Conservation (phyloP, 1,140 invertebrate species). For the Meloidogyne floridensis region DNA sequence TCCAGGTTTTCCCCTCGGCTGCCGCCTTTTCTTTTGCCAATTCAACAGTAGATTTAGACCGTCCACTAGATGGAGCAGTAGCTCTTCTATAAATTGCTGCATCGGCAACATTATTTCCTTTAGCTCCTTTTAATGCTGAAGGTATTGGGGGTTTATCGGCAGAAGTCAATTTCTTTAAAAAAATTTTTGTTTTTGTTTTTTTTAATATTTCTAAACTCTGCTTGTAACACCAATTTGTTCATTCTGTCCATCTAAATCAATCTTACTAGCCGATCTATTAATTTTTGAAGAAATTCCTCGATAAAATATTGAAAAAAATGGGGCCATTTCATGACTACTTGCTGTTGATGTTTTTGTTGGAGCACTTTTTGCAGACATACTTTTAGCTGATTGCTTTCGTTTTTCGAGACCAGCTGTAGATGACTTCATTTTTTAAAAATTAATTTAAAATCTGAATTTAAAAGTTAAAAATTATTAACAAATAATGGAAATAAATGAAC, state of each 20-base stretch:
- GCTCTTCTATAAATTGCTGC: constrained; percentile 5
- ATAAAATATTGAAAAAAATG: constrained; percentile 29
- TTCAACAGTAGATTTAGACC: constrained; percentile 19
- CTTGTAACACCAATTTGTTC: neutral
- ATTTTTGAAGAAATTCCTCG: constrained; percentile 25
- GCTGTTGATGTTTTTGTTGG: constrained; percentile 12
- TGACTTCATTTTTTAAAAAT: constrained; percentile 18
- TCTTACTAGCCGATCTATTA: constrained; percentile 7
- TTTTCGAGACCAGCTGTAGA: constrained; percentile 15
- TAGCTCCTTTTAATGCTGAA: neutral
- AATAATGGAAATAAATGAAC: neutral
- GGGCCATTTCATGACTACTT: constrained; percentile 24
- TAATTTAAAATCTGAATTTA: too few species aligned
- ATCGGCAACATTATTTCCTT: neutral
- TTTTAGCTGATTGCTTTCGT: constrained; percentile 26
- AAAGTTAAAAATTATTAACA: neutral
- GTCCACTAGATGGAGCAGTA: neutral
- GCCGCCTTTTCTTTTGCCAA: constrained; percentile 19
- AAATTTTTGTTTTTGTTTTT: neutral
- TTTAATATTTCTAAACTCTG: neutral
- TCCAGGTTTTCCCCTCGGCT: constrained; percentile 24
- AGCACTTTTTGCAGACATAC: constrained; percentile 26
- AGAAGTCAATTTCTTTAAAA: neutral
- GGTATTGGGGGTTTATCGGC: constrained; percentile 21
- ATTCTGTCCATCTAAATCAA: constrained; percentile 7